Conservation (phyloP, 2,113 vertebrate species). For the Mungos mungo region DNA sequence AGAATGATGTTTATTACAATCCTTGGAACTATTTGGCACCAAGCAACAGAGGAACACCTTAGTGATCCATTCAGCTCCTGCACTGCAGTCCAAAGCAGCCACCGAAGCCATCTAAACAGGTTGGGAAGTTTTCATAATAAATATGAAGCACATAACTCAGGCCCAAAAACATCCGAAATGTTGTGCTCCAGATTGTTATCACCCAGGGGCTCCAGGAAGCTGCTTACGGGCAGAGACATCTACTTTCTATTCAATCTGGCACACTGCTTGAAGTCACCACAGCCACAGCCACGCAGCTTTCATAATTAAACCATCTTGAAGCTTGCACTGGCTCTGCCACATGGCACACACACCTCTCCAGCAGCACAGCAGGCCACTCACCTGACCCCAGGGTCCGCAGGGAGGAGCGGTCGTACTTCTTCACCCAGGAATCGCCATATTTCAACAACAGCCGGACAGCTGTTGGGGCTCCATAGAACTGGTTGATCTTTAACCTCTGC, state of each 20-base stretch:
- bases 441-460: slow-evolving; percentile 93
- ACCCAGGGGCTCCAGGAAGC: background rate
- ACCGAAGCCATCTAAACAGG: background rate
- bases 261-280: background rate
- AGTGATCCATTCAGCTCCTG: no score
- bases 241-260: background rate
- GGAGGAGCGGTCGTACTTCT: slow-evolving; percentile 93
- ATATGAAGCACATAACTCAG: background rate
- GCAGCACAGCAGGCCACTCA: slow-evolving; percentile 61
- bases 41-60: background rate
- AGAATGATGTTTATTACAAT: no score
- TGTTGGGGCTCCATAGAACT: slow-evolving; percentile 94
- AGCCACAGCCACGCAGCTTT: fast-evolving
- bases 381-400: slow-evolving; percentile 92
- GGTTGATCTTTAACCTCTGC: slow-evolving; percentile 91
- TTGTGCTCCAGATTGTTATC: background rate
- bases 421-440: slow-evolving; percentile 92
- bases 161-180: background rate
- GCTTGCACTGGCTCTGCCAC: background rate
- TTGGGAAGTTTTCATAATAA: background rate
- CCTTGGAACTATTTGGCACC: background rate
- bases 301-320: background rate
- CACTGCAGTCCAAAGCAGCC: background rate
- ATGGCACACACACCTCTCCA: no score
- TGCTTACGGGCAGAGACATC: background rate